Conservation (phyloP, 2,888 invertebrate species). For the Perizoma affinitatum region DNA sequence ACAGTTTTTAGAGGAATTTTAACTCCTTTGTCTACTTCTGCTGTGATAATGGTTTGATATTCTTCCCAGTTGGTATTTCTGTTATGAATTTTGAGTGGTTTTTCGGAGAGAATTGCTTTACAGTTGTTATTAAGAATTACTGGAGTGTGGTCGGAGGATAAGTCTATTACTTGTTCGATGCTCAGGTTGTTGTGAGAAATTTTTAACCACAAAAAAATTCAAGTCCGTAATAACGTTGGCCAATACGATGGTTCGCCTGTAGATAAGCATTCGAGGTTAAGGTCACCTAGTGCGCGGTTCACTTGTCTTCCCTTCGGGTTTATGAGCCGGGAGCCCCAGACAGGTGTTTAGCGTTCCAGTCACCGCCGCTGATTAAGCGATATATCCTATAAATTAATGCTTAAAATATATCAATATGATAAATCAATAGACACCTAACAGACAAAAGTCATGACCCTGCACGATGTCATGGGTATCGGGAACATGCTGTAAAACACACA, state of each 20-base stretch:
- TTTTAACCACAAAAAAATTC: not conserved
- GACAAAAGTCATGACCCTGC: slow-evolving; percentile 18
- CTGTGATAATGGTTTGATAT: not conserved
- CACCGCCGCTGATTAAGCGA: slow-evolving; percentile 27
- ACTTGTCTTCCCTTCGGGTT: slow-evolving; percentile 13
- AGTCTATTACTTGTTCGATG: not conserved
- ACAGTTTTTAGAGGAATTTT: not conserved
- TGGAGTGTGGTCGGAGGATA: slow-evolving; percentile 1
- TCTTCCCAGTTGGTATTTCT: not conserved
- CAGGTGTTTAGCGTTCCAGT: slow-evolving; percentile 26
- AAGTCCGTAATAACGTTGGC: not conserved
- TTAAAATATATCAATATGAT: slow-evolving; percentile 14
- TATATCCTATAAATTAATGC: slow-evolving; percentile 8
- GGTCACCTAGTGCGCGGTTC: not conserved
- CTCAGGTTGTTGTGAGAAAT: too few species aligned
- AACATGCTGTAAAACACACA: too few species aligned
- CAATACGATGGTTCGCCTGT: too few species aligned
- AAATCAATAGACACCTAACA: too few species aligned
- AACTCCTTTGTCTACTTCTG: not conserved
- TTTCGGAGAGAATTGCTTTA: too few species aligned
- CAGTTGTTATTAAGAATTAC: not conserved
- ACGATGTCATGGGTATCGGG: too few species aligned
- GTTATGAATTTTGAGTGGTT: not conserved
- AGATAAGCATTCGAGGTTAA: not conserved
- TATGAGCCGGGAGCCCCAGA: slow-evolving; percentile 10